Percentiles rank a stretch among this genome's conserved stretches.
phyloP scores from a whole-genome alignment of 2,113 vertebrate species.

The Columba janthina region DNA sequence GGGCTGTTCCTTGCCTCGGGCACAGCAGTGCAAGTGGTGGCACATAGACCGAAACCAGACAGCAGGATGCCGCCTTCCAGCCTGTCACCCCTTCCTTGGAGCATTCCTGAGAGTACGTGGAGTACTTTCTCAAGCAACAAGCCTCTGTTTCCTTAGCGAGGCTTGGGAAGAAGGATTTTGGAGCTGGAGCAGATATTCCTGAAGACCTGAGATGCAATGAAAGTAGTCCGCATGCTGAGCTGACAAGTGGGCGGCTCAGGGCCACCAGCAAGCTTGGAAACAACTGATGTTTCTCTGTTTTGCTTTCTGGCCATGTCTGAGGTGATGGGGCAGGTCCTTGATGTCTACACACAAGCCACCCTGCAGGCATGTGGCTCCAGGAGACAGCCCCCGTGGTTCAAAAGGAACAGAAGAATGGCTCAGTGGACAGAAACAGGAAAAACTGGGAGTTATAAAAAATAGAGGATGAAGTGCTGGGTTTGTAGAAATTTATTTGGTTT shows the following conservation, averaged over 20 bases:
- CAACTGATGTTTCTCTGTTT: background rate
- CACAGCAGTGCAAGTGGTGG: background rate
- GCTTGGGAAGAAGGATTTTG: background rate
- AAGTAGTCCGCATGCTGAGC: accelerated
- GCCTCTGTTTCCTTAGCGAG: background rate
- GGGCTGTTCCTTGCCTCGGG: background rate
- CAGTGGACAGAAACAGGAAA: background rate
- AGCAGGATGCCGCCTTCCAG: background rate
- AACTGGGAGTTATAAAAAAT: background rate
- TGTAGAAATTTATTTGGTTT: background rate
- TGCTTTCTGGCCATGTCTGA: background rate
- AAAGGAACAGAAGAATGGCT: background rate
- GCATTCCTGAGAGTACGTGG: background rate
- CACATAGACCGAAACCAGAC: background rate
- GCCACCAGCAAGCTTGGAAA: background rate
- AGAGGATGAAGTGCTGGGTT: background rate
- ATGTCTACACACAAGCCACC: background rate
- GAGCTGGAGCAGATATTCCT: background rate
- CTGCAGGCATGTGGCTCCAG: background rate
- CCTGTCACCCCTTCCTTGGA: background rate
- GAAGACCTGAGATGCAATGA: background rate
- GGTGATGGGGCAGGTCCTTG: background rate
- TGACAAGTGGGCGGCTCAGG: background rate
- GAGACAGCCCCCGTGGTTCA: background rate
- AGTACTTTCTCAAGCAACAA: background rate